phyloP scores from a whole-genome alignment of 2,888 invertebrate species.

The Cephus rjabovi region DNA sequence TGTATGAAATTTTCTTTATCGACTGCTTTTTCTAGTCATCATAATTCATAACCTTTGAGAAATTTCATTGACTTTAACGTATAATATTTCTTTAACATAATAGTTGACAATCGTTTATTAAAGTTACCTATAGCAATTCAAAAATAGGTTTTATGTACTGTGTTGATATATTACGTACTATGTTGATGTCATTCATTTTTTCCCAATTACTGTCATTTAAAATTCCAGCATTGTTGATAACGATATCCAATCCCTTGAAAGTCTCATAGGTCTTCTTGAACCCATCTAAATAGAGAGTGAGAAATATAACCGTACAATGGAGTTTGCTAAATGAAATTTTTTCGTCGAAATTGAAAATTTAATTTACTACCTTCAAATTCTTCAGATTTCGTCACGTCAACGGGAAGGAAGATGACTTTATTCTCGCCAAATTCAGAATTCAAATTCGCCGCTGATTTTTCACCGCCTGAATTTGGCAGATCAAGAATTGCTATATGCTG shows the following conservation, averaged over 20 bases:
- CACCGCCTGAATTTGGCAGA: constrained; percentile 52
- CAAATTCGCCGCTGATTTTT: constrained; percentile 61
- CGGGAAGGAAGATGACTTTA: constrained; percentile 66
- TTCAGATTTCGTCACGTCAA: constrained; percentile 65
- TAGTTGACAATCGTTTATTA: no score
- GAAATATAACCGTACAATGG: neutral
- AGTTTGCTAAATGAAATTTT: neutral
- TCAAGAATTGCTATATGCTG: constrained; percentile 54
- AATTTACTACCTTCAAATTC: constrained; percentile 64
- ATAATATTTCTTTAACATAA: no score
- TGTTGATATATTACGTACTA: constrained; percentile 32
- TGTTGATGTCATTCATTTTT: constrained; percentile 31
- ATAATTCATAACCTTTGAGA: neutral
- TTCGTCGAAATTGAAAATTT: neutral
- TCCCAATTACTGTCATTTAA: constrained; percentile 52
- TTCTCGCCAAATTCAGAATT: constrained; percentile 62
- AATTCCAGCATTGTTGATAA: constrained; percentile 65
- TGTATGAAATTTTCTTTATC: neutral
- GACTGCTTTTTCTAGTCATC: neutral
- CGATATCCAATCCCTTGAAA: constrained; percentile 68
- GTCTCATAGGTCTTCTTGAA: constrained; percentile 65
- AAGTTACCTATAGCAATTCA: no score
- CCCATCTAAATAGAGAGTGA: constrained; percentile 50
- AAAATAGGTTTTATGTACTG: constrained; percentile 11
- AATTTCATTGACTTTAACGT: neutral